Base-by-base conservation (phyloP, 2,113 vertebrate genomes). In the Balaenoptera acutorostrata region DNA sequence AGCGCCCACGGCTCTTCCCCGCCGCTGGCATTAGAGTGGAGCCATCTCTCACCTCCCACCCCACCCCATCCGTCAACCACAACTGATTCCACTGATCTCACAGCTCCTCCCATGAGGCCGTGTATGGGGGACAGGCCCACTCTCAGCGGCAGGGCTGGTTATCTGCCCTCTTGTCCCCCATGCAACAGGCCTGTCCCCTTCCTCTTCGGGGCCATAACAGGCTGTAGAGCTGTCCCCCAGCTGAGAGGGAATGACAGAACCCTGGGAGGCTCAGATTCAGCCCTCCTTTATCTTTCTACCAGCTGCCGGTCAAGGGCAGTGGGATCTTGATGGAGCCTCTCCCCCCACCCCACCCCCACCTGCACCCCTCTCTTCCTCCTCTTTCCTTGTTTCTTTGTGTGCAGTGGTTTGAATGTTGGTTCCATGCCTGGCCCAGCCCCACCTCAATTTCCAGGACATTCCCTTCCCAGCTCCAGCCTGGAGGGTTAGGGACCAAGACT, bases 381-480 rank as follows among this genome's bases (percentile, higher is more conserved):
- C 14, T 9, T 59, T 20, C 75, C 75, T 74, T 5, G 0, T 82
- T 83, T 55, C 63, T 84, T 29, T 49, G 59, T 96, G 90, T 96
- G 57, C 55, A 31, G 64, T 90, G 90, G 87, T 69, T 84, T 87
- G 92, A 96, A n/a, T 95, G 83, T 81, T 41, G 71, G 66, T 77
- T 96, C 68, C 21, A 20, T 44, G 41, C 81, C 80, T 27, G 49
- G 90, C 49, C 57, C 69, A 57, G 41, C 21, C 55, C 71, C 71
- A 13, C 87, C 61, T 96, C 74, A 61, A 55, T 61, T 95, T 86
- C 66, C 52, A 81, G 41, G 41, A 90, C 81, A 57, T 57, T 63
- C 57, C 49, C 31, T 92, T 72, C 36, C 57, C 57, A 39, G 64
- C 52, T 91, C 90, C 39, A 85, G 94, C 92, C 91, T 91, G 64